phyloP scores from a whole-genome alignment of 2,113 vertebrate genomes.

The Ovis aries region ARS-UI_Ramb_v3.0 NC_056062.1:32111501-32112000 shows the following conservation, averaged over 20 bases:
- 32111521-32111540: neutral
- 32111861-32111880: neutral
- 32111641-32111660: neutral
- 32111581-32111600: neutral
- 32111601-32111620: neutral
- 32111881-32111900: neutral
- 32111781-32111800: neutral
- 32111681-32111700: neutral
- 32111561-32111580: neutral
- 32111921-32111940: neutral
- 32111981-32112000: neutral
- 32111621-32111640: neutral
- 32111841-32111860: neutral
- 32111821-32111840: neutral
- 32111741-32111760: neutral
- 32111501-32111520: neutral
- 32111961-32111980: neutral
- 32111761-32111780: neutral
- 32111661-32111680: neutral
- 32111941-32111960: neutral
- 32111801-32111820: accelerated
- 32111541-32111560: neutral
- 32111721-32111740: neutral
- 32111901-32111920: neutral
- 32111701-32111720: neutral